These are phyloP conservation scores for Philypnodon macrostomus DNA, from an alignment of 2,797 vertebrate genomes.

Conservation along the genomic window DNA sequence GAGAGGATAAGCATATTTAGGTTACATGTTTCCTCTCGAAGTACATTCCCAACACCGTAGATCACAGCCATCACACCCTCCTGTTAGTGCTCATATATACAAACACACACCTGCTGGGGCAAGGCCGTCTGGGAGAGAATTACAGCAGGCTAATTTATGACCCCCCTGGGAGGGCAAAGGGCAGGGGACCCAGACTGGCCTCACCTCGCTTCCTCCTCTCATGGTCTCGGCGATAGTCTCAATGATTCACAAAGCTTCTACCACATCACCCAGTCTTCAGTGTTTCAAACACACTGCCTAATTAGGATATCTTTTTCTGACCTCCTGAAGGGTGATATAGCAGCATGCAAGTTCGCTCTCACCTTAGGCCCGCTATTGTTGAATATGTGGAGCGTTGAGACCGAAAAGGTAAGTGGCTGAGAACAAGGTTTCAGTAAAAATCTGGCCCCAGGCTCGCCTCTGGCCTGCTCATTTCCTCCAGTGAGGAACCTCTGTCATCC, in stretches of 20 bases:
- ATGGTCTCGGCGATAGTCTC: slow-evolving; percentile 54
- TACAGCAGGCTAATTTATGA: slow-evolving; percentile 80
- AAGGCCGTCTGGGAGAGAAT: slow-evolving; percentile 76
- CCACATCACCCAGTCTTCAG: slow-evolving; percentile 21
- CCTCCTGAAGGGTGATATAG: slow-evolving; percentile 17
- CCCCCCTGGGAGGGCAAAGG: slow-evolving; percentile 75
- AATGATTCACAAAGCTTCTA: slow-evolving; percentile 34
- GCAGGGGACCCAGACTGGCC: slow-evolving; percentile 71
- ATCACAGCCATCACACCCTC: slow-evolving; percentile 74
- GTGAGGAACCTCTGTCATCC: slow-evolving; percentile 75
- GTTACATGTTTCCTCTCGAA: slow-evolving; percentile 73
- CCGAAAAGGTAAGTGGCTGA: slow-evolving; percentile 31
- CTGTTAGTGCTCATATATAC: slow-evolving; percentile 75
- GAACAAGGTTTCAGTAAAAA: slow-evolving; percentile 45
- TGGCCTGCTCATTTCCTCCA: slow-evolving; percentile 76
- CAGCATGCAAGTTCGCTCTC: slow-evolving; percentile 5
- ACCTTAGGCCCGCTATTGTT: slow-evolving; percentile 12
- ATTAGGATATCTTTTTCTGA: slow-evolving; percentile 30
- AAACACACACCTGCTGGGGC: slow-evolving; percentile 83
- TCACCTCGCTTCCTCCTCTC: slow-evolving; percentile 74
- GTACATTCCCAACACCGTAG: slow-evolving; percentile 75
- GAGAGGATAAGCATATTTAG: slow-evolving; percentile 78
- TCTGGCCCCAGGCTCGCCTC: slow-evolving; percentile 57
- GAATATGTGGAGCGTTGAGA: slow-evolving; percentile 25
- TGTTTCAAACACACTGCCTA: slow-evolving; percentile 26